Conservation (phyloP, 2,113 vertebrate species). For the Pampusana beccarii region DNA sequence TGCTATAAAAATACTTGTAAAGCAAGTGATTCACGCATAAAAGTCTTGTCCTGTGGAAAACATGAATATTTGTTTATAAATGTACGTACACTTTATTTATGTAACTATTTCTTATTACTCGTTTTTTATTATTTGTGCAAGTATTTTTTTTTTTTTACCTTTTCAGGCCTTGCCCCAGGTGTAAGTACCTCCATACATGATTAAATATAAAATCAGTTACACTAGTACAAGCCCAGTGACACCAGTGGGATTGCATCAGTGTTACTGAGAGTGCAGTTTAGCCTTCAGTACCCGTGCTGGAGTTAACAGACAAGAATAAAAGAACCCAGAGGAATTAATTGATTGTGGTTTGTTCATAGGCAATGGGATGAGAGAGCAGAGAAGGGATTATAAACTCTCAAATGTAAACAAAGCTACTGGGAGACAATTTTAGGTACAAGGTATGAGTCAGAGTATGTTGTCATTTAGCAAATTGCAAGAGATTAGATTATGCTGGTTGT, state of each 20-base stretch:
- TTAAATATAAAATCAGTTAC: background rate
- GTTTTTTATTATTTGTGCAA: background rate
- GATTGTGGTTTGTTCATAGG: background rate
- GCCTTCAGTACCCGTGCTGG: background rate
- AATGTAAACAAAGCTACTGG: background rate
- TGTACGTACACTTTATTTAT: background rate
- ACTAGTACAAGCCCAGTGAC: background rate
- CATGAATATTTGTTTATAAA: background rate
- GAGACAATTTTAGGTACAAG: background rate
- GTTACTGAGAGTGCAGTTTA: background rate
- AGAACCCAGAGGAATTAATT: background rate
- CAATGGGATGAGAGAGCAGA: background rate
- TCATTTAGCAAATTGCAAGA: background rate
- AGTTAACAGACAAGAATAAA: background rate
- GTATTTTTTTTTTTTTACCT: background rate
- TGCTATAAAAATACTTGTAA: background rate
- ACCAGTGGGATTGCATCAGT: background rate
- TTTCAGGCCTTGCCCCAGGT: background rate
- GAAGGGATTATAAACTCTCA: background rate
- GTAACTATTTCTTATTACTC: background rate
- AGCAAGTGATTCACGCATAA: background rate
- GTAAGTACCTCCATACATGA: background rate
- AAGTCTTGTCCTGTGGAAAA: background rate
- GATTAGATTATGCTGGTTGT: background rate
- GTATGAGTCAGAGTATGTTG: background rate